Conservation (phyloP, 1,140 invertebrate genomes). For the Choristoneura fumiferana region DNA sequence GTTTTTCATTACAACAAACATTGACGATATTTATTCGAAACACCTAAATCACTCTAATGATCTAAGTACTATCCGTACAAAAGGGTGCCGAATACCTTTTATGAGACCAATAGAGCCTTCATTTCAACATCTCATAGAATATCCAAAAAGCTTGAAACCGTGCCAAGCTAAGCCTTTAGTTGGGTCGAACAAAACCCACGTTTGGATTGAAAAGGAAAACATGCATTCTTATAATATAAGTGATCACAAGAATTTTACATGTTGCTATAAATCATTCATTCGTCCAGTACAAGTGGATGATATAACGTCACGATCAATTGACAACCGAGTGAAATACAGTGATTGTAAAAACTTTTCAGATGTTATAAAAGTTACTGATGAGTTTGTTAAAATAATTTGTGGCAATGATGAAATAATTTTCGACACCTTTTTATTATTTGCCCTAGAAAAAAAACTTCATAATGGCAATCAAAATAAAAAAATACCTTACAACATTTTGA, state of each 20-base stretch:
- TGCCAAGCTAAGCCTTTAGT: not conserved
- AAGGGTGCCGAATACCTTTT: slow-evolving; percentile 6
- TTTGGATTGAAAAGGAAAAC: slow-evolving; percentile 8
- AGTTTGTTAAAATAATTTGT: slow-evolving; percentile 13
- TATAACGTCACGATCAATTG: not conserved
- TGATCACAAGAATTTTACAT: not conserved
- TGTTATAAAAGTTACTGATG: not conserved
- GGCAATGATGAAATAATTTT: not conserved
- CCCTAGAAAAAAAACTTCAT: slow-evolving; percentile 54
- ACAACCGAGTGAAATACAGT: slow-evolving; percentile 5
- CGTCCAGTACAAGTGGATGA: not conserved
- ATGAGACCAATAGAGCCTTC: not conserved
- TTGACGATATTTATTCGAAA: not conserved
- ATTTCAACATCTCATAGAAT: not conserved
- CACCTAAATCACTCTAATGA: not conserved
- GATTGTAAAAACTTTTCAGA: slow-evolving; percentile 9
- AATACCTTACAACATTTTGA: slow-evolving; percentile 81
- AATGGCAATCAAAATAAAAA: slow-evolving; percentile 8
- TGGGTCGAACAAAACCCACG: not conserved
- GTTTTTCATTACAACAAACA: not conserved
- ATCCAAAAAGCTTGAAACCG: not conserved
- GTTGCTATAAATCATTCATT: slow-evolving; percentile 8
- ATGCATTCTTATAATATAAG: not conserved
- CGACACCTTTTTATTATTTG: slow-evolving; percentile 81
- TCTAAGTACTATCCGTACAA: not conserved